A percentile compares a stretch with the other conserved stretches of the same genome.
Conservation (phyloP, 2,113 vertebrate genomes). For the Dicentrarchus labrax region DNA sequence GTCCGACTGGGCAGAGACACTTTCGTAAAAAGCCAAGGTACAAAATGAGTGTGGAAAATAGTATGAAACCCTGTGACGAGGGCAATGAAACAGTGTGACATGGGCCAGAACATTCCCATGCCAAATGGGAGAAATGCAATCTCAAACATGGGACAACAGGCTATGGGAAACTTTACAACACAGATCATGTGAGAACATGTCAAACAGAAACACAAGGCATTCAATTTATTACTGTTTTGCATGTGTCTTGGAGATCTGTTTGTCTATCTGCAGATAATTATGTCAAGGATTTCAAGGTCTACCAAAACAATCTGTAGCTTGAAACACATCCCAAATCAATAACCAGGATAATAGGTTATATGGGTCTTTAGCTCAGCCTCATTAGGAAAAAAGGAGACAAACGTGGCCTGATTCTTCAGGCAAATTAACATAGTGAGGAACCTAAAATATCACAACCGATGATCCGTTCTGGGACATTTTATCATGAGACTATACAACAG, state of each 20-base stretch:
- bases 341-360: conserved; percentile 74
- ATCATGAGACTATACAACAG: conserved; percentile 67
- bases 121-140: conserved; percentile 62
- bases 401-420: conserved; percentile 81
- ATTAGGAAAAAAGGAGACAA: conserved; percentile 77
- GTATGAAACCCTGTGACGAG: conserved; percentile 68
- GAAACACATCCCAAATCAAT: conserved; percentile 68
- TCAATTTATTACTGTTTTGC: conserved; percentile 2
- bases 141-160: conserved; percentile 57
- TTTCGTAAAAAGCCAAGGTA: conserved; percentile 76
- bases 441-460: conserved; percentile 78
- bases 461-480: conserved; percentile 75
- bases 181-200: conserved; percentile 36
- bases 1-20: conserved; percentile 72
- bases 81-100: conserved; percentile 56
- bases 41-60: conserved; percentile 75
- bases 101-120: conserved; percentile 53
- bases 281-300: conserved; percentile 57
- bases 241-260: conserved; percentile 4
- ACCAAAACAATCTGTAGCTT: conserved; percentile 45
- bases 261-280: conserved; percentile 17
- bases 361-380: conserved; percentile 76
- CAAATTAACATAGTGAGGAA: conserved; percentile 76
- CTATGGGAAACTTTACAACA: conserved; percentile 39
- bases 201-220: conserved; percentile 39